Conservation (phyloP, 2,888 invertebrate genomes). For the Metopia argyrocephala region DNA sequence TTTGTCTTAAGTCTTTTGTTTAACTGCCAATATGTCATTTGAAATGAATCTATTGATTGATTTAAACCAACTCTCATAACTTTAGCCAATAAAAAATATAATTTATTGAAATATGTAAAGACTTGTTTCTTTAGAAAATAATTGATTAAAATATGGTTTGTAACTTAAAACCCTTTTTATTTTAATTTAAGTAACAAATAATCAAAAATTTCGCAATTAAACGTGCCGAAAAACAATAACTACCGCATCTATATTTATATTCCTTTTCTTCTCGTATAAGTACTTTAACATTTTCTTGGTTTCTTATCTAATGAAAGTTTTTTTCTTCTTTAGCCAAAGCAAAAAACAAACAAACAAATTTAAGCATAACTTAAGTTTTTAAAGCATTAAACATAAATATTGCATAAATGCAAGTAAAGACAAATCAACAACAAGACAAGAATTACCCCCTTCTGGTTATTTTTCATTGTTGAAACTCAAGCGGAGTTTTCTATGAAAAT, state of each 20-base stretch:
- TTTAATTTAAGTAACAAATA: neutral
- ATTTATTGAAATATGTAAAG: neutral
- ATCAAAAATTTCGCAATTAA: constrained; percentile 50
- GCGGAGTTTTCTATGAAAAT: constrained; percentile 3
- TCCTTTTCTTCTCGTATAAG: constrained; percentile 16
- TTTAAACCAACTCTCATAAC: neutral
- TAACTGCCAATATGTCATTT: constrained; percentile 1
- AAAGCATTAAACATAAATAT: constrained; percentile 47
- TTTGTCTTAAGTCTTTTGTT: constrained; percentile 30
- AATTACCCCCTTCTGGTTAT: constrained; percentile 33
- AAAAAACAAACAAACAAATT: constrained; percentile 44
- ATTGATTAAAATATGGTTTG: neutral
- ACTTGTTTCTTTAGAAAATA: constrained; percentile 38
- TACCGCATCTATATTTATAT: constrained; percentile 37
- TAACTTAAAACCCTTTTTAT: constrained; percentile 28
- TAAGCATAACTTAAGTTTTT: constrained; percentile 43
- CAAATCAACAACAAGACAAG: neutral
- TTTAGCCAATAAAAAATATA: neutral
- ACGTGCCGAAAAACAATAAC: constrained; percentile 44
- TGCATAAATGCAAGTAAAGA: constrained; percentile 24
- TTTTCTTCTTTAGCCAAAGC: too few relatives aligned
- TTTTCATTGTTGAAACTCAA: constrained; percentile 27
- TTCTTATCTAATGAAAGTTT: constrained; percentile 33
- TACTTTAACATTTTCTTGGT: neutral
- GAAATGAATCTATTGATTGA: constrained; percentile 15